Conservation (phyloP, 1,140 invertebrate genomes). For the Trichonephila inaurata region DNA sequence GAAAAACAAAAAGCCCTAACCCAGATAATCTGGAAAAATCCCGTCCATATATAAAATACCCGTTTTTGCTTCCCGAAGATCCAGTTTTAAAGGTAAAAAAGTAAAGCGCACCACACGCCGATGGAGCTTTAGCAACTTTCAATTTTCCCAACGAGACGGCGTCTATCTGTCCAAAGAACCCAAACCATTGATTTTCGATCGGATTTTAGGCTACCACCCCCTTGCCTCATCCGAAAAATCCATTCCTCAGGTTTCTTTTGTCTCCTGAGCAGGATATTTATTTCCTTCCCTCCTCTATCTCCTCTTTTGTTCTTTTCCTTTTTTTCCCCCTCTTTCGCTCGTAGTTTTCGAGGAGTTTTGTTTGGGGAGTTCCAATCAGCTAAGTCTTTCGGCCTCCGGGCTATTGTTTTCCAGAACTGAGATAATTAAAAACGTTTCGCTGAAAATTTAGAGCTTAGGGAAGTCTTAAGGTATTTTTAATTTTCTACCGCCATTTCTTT, state of each 20-base stretch:
- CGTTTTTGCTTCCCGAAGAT: conserved; percentile 30
- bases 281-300: conserved; percentile 10
- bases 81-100: conserved; percentile 8
- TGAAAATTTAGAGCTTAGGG: neutral
- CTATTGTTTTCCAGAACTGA: conserved; percentile 44
- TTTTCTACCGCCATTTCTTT: neutral
- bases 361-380: conserved; percentile 51
- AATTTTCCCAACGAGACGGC: conserved; percentile 34
- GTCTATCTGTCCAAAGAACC: conserved; percentile 33
- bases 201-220: conserved; percentile 40
- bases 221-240: conserved; percentile 65
- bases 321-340: neutral
- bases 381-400: neutral
- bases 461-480: neutral
- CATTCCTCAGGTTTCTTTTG: conserved; percentile 68
- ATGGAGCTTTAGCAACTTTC: conserved; percentile 20
- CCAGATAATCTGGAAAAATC: conserved; percentile 29
- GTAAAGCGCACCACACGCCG: neutral
- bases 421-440: conserved; percentile 52
- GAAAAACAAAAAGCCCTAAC: neutral
- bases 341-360: conserved; percentile 6
- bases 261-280: conserved; percentile 26
- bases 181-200: conserved; percentile 68
- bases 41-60: conserved; percentile 34
- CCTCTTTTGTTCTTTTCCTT: neutral